Conservation (phyloP, 2,797 vertebrate species). For the Tapirus indicus region DNA sequence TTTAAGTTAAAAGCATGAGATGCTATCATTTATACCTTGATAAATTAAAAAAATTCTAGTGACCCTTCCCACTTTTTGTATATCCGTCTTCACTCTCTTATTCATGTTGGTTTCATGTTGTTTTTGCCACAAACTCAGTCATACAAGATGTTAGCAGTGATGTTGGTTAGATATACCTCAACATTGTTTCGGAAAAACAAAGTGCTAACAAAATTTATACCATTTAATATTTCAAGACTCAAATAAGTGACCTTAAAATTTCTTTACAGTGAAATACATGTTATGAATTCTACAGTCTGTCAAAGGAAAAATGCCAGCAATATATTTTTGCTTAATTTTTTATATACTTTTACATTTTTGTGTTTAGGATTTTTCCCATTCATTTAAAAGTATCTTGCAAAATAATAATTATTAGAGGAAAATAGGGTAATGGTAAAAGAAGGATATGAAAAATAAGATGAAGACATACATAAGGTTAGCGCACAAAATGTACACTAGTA, state of each 20-base stretch:
- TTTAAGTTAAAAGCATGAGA: neutral
- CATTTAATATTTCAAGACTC: neutral
- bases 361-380: neutral
- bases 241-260: neutral
- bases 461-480: neutral
- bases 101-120: neutral
- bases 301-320: neutral
- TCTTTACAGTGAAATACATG: neutral
- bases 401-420: neutral
- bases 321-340: constrained; percentile 15
- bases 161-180: neutral
- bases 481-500: neutral
- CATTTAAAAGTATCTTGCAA: neutral
- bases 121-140: neutral
- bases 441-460: neutral
- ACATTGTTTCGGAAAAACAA: neutral
- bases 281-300: neutral
- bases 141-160: neutral
- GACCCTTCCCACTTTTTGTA: neutral
- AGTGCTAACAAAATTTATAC: neutral
- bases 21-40: neutral
- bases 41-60: neutral
- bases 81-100: neutral
- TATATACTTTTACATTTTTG: neutral
- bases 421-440: neutral